Evolutionary conservation across 1,140 invertebrate species (phyloP), one percentile per base, ranked within the genome.

Genomic region (Drosophila guanche): DNA sequence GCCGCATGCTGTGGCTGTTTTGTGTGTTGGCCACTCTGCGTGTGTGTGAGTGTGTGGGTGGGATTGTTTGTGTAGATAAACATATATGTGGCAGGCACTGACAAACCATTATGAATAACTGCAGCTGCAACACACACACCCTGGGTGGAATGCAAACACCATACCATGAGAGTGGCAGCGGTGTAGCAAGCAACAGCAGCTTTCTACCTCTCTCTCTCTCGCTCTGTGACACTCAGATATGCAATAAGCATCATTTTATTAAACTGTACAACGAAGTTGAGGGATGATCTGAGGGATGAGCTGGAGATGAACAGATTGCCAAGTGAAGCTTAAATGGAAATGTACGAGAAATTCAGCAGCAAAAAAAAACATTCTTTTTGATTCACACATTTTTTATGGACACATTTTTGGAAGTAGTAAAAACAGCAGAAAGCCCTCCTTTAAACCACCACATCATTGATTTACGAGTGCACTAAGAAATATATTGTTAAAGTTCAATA

Each of bases 81-180:
- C 57, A 63, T 43, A 46, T 65, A 14, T 37, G 37, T 25, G 20
- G 56, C 78, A 67, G 12, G 22, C 60, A 69, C 68, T 67, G 72
- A 77, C 80, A 86, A 80, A 85, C 81, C 76, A 85, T 80, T 86
- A 80, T 85, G 81, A 85, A 86, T 86, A 80, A 59, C 80, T 85
- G 63, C 71, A 58, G 23, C 42, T 25, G 47, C 48, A 53, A 37
- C 33, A 12, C 42, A 40, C 48, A 20, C 37, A 48, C 48, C 4
- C 54, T 23, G 42, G 47, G 42, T 41, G 42, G 63, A 50, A 68
- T 42, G 51, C 62, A 20, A 68, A 50, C 62, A 56, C 65, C 53
- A 63, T 45, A 40, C 25, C 50, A 51, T 25, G 25, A 27, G 27
- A 22, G 46, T 20, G 8, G 67, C 37, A 25, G 43, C 16, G 16